These are phyloP conservation scores for Cosmia pyralina DNA, from an alignment of 2,888 invertebrate species.

Conservation along the genomic window DNA sequence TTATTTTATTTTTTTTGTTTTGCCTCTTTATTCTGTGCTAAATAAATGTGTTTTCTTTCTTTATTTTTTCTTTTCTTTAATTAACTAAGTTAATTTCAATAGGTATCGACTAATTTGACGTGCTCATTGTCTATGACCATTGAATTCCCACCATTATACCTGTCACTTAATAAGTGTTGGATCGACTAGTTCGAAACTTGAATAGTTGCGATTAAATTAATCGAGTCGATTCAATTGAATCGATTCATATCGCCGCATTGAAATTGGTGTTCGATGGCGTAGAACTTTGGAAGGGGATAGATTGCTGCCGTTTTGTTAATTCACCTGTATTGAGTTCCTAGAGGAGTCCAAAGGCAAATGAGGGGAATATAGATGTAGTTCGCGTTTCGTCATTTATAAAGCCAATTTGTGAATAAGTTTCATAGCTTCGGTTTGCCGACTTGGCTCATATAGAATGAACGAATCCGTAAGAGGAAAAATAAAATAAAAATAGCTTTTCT, in stretches of 20 bases:
- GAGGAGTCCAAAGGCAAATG: slow-evolving; percentile 17
- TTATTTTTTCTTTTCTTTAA: too few species aligned
- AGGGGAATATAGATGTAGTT: slow-evolving; percentile 2
- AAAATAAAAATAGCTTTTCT: background rate
- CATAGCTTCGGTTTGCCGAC: background rate
- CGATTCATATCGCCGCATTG: slow-evolving; percentile 49
- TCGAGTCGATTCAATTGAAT: slow-evolving; percentile 52
- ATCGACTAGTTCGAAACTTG: slow-evolving; percentile 30
- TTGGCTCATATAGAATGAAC: background rate
- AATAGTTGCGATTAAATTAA: slow-evolving; percentile 56
- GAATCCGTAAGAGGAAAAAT: background rate
- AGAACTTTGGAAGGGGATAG: slow-evolving; percentile 40
- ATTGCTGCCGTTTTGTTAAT: slow-evolving; percentile 51
- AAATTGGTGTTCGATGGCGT: slow-evolving; percentile 42
- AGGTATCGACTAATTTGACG: slow-evolving; percentile 22
- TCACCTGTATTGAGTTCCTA: slow-evolving; percentile 42
- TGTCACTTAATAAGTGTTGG: slow-evolving; percentile 32
- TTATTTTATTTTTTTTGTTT: too few species aligned
- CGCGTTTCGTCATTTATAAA: background rate
- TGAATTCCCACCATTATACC: slow-evolving; percentile 47
- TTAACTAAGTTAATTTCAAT: slow-evolving; percentile 11
- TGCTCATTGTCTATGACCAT: slow-evolving; percentile 27
- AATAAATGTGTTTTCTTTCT: too few species aligned
- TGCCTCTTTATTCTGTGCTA: too few species aligned
- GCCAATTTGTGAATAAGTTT: slow-evolving; percentile 20